Evolutionary conservation across 2,888 invertebrate species (phyloP), one percentile per base, ranked within the genome.

Genomic region (Caenorhabditis virilis): DNA sequence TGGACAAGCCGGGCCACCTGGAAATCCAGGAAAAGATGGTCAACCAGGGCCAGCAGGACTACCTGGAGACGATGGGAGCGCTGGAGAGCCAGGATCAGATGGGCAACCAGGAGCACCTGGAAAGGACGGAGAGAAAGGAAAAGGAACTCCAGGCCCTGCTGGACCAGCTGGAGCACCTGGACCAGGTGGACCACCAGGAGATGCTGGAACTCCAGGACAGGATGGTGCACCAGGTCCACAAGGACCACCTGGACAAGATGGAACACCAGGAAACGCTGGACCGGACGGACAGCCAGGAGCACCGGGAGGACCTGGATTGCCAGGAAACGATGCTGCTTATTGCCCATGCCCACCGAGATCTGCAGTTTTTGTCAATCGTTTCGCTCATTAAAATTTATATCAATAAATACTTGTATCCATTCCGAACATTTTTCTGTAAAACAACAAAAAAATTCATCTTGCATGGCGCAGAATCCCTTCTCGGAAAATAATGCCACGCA

Each of bases 301-400:
- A 9, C 59, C 68, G 26, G 68, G 68, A 53, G 68, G 68, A 15
- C 68, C 62, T 16, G 68, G 68, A 45, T 35, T 68, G 9, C 68
- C 68, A 18, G 69, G 69, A 61, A 66, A 66, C 56, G 69, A 69
- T 45, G 69, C 69, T 13, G 69, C 69, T n/a, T 70, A 70, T 50
- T 70, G 70, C 30, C 70, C 70, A 20, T 70, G 70, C 47, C 70
- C 70, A 26, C 70, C 70, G 26, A 52, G 70, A 46, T 67, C 66
- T 11, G 67, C 70, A 2, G 70, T 70, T 23, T 70, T 70, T 35
- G 70, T 70, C 58, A 58, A 57, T 35, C 30, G 66, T 48, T 67
- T 62, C 38, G 61, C 66, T 11, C 59, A 65, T 30, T 65, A 46
- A 60, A 18, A 45, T 2, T 26, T 15, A 1, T 38, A 7, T 11